Base-by-base conservation (phyloP, 2,113 vertebrate genomes). In the Amblyornis subalaris region DNA sequence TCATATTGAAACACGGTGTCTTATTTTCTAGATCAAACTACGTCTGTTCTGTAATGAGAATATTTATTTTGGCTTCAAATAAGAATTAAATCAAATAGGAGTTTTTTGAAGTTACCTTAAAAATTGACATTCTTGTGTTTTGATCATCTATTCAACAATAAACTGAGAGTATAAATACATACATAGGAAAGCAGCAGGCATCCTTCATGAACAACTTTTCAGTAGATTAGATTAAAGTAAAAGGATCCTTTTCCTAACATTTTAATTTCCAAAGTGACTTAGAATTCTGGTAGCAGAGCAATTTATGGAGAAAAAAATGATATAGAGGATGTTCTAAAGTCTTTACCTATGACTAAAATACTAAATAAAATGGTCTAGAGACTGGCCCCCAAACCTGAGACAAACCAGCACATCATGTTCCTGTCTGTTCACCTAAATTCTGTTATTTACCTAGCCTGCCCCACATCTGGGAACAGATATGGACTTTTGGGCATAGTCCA, bases 21-120 rank as follows among this genome's bases (percentile, higher is more conserved):
- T 67, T 75, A 53, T 78, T 85, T 93, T 94, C 62, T 75, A 82
- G 81, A 88, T 91, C 62, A 94, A 94, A 79, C 48, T 57, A 28
- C 78, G 8, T 70, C 53, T 92, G 65, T 72, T 69, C 40, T 61
- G 15, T 57, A 94, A 88, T 38, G 3, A 88, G 33, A 91, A 48
- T 88, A 79, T 75, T 89, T 96, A 78, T 75, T 93, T 91, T 67
- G 31, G 3, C 45, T 89, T 95, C 77, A 91, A 89, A 89, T 69
- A 65, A 53, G 24, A 74, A 89, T 31, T 28, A 71, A 87, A 85
- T 78, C 40, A 87, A 89, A 67, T 67, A 26, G 29, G 35, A 87
- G 31, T 77, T 75, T 85, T 38, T 77, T 84, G 26, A 81, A 71
- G 14, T 78, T 82, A 82, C 23, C 25, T 75, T 62, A 13, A 89